Conservation (phyloP, 2,797 vertebrate species). For the Amblyopsis hoosieri region DNA sequence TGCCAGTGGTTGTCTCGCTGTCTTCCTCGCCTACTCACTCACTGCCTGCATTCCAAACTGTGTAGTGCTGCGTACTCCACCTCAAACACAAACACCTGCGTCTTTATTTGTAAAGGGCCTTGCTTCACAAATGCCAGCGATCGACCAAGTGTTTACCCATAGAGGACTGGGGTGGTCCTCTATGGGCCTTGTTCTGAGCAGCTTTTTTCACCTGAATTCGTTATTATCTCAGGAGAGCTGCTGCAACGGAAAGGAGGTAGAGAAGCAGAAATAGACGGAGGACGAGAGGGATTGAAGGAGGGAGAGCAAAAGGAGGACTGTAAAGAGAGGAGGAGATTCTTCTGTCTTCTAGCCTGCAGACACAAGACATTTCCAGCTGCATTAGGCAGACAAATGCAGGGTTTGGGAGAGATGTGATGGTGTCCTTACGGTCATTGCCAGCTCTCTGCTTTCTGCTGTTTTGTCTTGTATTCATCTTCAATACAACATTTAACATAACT, state of each 20-base stretch:
- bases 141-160: slow-evolving; percentile 18
- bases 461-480: neutral
- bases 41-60: slow-evolving; percentile 26
- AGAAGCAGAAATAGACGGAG: slow-evolving; percentile 1
- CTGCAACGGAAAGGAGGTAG: slow-evolving; percentile 10
- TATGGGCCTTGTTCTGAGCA: slow-evolving; percentile 8
- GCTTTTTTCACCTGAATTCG: slow-evolving; percentile 37
- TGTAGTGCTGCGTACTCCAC: slow-evolving; percentile 29
- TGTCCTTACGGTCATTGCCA: neutral
- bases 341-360: slow-evolving; percentile 27
- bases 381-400: slow-evolving; percentile 15
- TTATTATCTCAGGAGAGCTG: slow-evolving; percentile 56
- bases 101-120: slow-evolving; percentile 34
- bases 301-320: slow-evolving; percentile 17
- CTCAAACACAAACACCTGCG: slow-evolving; percentile 37
- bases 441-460: slow-evolving; percentile 5
- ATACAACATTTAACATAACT: too few relatives aligned
- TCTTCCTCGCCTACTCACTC: slow-evolving; percentile 10
- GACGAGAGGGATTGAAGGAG: neutral
- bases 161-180: slow-evolving; percentile 19
- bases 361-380: slow-evolving; percentile 18
- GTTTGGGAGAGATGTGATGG: slow-evolving; percentile 14
- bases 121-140: slow-evolving; percentile 22
- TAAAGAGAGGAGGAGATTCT: slow-evolving; percentile 14
- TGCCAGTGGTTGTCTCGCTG: neutral